Base-by-base conservation (phyloP, 1,140 invertebrate species). In the Panagrolaimus sp. region DNA sequence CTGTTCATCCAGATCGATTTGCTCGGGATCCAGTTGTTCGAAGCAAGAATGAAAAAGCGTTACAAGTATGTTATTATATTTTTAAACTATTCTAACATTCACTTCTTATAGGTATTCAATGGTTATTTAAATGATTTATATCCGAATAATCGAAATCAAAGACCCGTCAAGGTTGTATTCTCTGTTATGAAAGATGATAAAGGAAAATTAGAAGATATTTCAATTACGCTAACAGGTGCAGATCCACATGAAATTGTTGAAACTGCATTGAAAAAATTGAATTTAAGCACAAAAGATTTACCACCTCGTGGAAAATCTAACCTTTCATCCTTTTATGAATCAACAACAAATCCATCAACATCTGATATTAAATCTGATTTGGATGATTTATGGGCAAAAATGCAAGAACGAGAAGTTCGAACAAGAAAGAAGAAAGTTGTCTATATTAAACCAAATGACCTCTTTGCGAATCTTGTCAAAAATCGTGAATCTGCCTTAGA, bases 1-100 rank as follows among this genome's bases (percentile, higher is more conserved):
- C 89, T 62, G 93, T 96, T 24, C 93, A 96, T 87, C 93, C 93
- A 15, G 93, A 96, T 85, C 85, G 95, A 45, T 96, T 96, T 87
- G 91, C 91, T 67, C 89, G 91, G 83, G 89, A 90, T 87, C 93
- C 93, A 46, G 88, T 88, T 79, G 91, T 94, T 87, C 88, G 90
- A 81, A 91, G 91, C 85, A 86, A 84, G 81, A 75, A 66, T 68
- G 67, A 63, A 70, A 55, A 73, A 38, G 15, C 65, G 14, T 71
- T 78, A 67, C 76, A 70, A 64, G 64, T 79, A 26, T 32, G 58
- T 43, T 14, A 38, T 44, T 17, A 48, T 76, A 71, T 63, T 75
- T 78, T 68, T 65, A 24, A 46, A 26, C 67, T 43, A 24, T 24
- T 47, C 62, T 43, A 65, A 10, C n/a, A 47, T 32, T 17, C 44